A percentile compares a stretch with the other conserved stretches of the same genome.
Conservation (phyloP, 1,140 invertebrate species). For the Frieseomelitta varia region DNA sequence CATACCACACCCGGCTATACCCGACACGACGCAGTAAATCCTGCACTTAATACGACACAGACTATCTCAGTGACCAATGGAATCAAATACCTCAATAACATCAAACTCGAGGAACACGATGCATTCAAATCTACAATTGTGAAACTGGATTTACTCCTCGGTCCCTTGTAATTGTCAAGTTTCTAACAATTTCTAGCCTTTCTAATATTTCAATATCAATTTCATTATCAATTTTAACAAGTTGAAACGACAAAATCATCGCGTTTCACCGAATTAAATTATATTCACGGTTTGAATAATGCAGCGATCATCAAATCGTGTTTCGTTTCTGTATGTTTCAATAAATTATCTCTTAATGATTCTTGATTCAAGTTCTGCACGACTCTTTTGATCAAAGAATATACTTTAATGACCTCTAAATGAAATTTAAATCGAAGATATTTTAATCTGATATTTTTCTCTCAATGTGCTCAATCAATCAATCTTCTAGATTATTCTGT, state of each 20-base stretch:
- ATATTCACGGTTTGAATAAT: background rate
- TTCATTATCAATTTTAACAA: background rate
- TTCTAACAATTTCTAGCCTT: background rate
- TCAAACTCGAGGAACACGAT: no score
- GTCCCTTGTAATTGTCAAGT: no score
- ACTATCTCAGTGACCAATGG: background rate
- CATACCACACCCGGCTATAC: background rate
- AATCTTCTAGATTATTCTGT: background rate
- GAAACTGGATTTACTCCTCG: background rate
- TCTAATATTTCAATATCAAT: background rate
- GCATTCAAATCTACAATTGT: no score
- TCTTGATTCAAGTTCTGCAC: background rate
- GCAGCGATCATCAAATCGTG: background rate
- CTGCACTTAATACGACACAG: constrained; percentile 9
- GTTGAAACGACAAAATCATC: background rate
- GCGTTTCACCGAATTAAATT: background rate
- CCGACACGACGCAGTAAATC: background rate
- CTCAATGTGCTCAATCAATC: background rate
- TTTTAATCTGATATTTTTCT: background rate
- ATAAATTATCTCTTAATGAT: background rate
- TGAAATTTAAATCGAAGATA: background rate
- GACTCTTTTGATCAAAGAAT: background rate
- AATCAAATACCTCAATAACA: background rate
- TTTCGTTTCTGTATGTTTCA: background rate
- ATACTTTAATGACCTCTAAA: background rate